Conservation (phyloP, 1,140 invertebrate species). For the Panagrolaimus sp. region DNA sequence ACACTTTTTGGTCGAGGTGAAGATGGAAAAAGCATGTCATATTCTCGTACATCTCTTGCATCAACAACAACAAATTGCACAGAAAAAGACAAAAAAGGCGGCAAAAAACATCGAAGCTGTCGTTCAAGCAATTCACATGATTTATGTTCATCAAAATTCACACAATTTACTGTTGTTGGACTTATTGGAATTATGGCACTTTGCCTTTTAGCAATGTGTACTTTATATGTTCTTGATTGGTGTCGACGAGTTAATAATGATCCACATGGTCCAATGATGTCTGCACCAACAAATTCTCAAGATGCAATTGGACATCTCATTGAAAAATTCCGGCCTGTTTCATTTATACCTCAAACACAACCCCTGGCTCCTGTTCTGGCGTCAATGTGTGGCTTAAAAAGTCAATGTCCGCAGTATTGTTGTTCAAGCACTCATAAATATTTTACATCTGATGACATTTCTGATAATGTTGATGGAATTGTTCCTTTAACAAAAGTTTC, state of each 20-base stretch:
- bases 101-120: conserved; percentile 1
- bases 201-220: conserved; percentile 46
- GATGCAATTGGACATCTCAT: conserved; percentile 24
- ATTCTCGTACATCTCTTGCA: background rate
- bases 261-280: conserved; percentile 26
- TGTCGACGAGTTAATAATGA: conserved; percentile 51
- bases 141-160: conserved; percentile 39
- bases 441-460: background rate
- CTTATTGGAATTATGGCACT: conserved; percentile 45
- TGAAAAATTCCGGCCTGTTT: conserved; percentile 13
- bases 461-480: background rate
- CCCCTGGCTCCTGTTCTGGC: background rate
- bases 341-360: conserved; percentile 19
- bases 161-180: conserved; percentile 44
- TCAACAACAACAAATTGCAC: conserved; percentile 13
- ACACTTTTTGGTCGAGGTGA: conserved; percentile 13
- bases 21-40: background rate
- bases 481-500: background rate
- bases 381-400: conserved; percentile 7
- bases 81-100: background rate
- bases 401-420: conserved; percentile 13
- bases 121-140: conserved; percentile 24
- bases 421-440: conserved; percentile 22
- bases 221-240: conserved; percentile 56
- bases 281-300: conserved; percentile 23